A percentile compares a stretch with the other conserved stretches of the same genome.
Conservation (phyloP, 1,140 invertebrate species). For the Sminthurides bifidus region DNA sequence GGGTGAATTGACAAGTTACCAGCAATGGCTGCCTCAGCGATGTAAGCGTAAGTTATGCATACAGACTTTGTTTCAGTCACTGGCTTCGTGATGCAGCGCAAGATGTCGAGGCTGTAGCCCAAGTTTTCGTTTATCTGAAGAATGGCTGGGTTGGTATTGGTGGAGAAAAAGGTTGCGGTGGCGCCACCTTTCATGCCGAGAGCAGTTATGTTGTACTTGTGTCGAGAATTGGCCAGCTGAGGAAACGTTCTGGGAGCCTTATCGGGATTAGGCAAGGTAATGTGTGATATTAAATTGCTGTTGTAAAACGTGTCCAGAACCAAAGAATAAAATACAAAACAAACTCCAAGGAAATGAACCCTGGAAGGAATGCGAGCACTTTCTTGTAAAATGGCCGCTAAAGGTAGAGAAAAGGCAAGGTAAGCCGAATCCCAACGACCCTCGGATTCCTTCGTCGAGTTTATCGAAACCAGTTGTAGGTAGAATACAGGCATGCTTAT, state of each 20-base stretch:
- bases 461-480: too few relatives aligned
- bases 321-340: neutral
- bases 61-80: neutral
- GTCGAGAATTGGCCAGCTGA: neutral
- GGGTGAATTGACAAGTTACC: neutral
- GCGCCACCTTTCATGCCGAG: neutral
- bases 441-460: too few relatives aligned
- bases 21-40: neutral
- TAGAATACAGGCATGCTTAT: too few relatives aligned
- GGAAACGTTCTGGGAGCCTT: neutral
- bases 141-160: neutral
- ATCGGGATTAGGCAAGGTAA: neutral
- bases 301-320: neutral
- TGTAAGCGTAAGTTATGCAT: neutral
- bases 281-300: neutral
- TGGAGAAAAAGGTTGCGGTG: neutral
- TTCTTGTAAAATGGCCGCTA: neutral
- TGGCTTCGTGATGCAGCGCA: neutral
- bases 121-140: neutral
- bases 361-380: neutral
- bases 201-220: neutral
- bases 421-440: too few relatives aligned
- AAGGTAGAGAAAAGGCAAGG: neutral
- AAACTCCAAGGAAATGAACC: neutral
- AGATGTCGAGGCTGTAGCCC: neutral